These are phyloP conservation scores for Mnemiopsis leidyi DNA, from an alignment of 37 sponge, comb jelly and placozoan species.

Conservation along the genomic window DNA sequence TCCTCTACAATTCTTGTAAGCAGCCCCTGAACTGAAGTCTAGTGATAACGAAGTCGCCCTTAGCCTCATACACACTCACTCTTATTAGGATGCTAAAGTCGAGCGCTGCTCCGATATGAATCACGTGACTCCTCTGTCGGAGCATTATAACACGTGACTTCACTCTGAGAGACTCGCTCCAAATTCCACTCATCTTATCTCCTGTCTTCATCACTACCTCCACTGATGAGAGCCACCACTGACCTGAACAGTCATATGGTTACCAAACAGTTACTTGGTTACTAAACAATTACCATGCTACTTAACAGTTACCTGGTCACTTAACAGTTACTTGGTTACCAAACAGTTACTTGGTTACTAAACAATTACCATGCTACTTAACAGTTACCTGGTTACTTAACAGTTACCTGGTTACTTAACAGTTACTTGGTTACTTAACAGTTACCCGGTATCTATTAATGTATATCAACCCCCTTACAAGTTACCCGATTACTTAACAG, in stretches of 20 bases:
- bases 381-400: no score
- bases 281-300: no score
- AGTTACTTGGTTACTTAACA: no score
- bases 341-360: no score
- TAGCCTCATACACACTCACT: background rate
- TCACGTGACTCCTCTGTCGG: background rate
- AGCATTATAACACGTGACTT: background rate
- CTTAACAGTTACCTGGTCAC: no score
- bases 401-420: no score
- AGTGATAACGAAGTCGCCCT: constrained; percentile 20
- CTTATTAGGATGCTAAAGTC: background rate
- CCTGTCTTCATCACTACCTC: constrained; percentile 44
- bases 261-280: no score
- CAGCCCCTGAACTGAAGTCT: background rate
- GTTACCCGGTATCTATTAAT: no score
- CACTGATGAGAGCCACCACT: constrained; percentile 13
- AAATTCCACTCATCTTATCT: background rate
- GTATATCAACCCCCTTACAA: no score
- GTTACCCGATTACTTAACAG: no score
- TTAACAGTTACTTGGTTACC: no score
- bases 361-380: no score
- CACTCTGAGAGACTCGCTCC: background rate
- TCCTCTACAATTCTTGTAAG: background rate
- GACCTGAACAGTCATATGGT: background rate
- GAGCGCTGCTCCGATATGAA: background rate